Conservation (phyloP, 2,113 vertebrate genomes). For the Ascaphus truei region DNA sequence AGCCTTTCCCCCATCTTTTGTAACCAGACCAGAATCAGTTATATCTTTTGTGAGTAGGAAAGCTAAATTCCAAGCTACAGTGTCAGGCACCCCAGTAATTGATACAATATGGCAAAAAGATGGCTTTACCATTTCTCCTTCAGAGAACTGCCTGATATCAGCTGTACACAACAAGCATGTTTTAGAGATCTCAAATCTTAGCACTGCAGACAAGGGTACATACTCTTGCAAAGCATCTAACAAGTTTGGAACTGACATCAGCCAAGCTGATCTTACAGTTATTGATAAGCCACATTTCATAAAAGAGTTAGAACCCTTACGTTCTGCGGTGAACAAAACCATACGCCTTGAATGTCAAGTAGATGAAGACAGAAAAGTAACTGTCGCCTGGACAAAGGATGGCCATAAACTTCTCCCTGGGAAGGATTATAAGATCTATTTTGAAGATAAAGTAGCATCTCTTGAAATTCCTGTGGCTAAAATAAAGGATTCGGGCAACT, state of each 20-base stretch:
- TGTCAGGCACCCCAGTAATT: slow-evolving; percentile 86
- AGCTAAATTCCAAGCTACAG: slow-evolving; percentile 82
- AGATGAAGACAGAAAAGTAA: slow-evolving; percentile 92
- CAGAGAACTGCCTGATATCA: slow-evolving; percentile 71
- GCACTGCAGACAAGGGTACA: slow-evolving; percentile 72
- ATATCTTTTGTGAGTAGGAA: slow-evolving; percentile 89
- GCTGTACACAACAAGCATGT: slow-evolving; percentile 80
- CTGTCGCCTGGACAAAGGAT: slow-evolving; percentile 83
- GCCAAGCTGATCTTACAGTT: slow-evolving; percentile 79
- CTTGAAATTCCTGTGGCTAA: slow-evolving; percentile 93
- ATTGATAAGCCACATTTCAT: slow-evolving; percentile 86
- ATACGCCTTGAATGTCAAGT: slow-evolving; percentile 89
- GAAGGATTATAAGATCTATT: slow-evolving; percentile 88
- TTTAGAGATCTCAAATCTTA: slow-evolving; percentile 81
- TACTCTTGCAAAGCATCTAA: slow-evolving; percentile 97
- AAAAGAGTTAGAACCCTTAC: slow-evolving; percentile 73
- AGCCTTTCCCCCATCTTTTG: slow-evolving; percentile 87
- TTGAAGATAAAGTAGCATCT: slow-evolving; percentile 91
- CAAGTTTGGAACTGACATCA: slow-evolving; percentile 84
- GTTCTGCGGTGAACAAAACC: slow-evolving; percentile 80
- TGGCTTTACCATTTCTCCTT: slow-evolving; percentile 71
- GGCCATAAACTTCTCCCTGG: slow-evolving; percentile 86
- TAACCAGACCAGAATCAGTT: slow-evolving; percentile 87
- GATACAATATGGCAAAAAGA: slow-evolving; percentile 93
- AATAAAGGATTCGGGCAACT: slow-evolving; percentile 90